A percentile compares a stretch with the other conserved stretches of the same genome.
Evolutionary conservation across 2,888 invertebrate species (phyloP).

Genomic region (Agrilus mali): DNA sequence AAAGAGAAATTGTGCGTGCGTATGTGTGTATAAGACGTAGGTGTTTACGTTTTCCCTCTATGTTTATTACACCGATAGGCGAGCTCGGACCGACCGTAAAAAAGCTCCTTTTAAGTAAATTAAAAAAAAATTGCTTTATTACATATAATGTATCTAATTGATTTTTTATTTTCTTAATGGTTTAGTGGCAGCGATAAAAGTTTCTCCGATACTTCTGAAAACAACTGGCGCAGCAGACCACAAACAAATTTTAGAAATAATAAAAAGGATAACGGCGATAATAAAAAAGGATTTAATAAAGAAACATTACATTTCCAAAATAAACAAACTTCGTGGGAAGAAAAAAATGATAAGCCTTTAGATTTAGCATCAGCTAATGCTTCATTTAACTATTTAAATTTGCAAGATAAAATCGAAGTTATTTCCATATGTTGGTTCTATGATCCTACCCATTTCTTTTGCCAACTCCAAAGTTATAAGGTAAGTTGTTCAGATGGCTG

Average conservation of each 20-base stretch:
- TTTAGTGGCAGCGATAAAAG: constrained; percentile 22
- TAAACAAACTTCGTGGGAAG: too few relatives aligned
- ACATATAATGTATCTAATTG: too few relatives aligned
- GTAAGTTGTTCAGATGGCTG: constrained; percentile 12
- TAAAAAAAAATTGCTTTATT: too few relatives aligned
- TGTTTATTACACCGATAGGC: too few relatives aligned
- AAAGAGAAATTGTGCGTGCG: too few relatives aligned
- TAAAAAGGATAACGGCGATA: background rate
- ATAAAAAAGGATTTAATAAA: background rate
- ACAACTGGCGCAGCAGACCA: constrained; percentile 15
- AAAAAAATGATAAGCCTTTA: background rate
- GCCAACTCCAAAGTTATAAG: constrained; percentile 23
- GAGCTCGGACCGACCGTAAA: too few relatives aligned
- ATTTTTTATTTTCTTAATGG: too few relatives aligned
- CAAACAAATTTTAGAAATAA: too few relatives aligned
- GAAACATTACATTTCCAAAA: background rate
- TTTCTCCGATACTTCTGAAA: constrained; percentile 25
- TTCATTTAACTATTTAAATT: constrained; percentile 18
- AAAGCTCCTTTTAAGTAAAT: too few relatives aligned
- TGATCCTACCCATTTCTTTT: constrained; percentile 58
- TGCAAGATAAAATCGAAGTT: constrained; percentile 41
- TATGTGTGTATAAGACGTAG: too few relatives aligned
- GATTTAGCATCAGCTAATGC: constrained; percentile 22
- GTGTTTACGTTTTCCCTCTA: too few relatives aligned
- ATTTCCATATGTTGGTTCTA: constrained; percentile 63